Evolutionary conservation across 2,797 vertebrate species (phyloP).

Genomic region (Phoebastria nigripes): DNA sequence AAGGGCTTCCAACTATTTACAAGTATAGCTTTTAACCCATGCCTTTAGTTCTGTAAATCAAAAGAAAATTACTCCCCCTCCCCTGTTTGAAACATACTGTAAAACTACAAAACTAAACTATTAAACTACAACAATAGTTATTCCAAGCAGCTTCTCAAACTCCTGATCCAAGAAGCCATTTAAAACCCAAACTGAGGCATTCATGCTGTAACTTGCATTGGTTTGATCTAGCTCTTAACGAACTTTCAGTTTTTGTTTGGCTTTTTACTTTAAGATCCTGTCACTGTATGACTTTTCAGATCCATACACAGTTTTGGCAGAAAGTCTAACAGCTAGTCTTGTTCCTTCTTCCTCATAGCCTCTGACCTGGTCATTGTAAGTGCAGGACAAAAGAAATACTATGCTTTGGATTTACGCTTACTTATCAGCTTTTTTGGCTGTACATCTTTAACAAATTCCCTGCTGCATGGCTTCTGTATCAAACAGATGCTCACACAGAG

Average conservation of each 20-base stretch:
- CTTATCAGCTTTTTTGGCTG: neutral
- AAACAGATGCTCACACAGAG: neutral
- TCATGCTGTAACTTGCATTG: neutral
- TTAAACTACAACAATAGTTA: neutral
- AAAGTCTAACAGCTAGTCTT: neutral
- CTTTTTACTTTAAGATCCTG: neutral
- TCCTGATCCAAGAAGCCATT: neutral
- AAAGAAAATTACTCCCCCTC: neutral
- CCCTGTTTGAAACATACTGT: neutral
- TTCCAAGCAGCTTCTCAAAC: neutral
- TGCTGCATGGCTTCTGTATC: neutral
- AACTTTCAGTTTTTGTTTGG: neutral
- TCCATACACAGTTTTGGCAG: neutral
- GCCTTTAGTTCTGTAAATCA: neutral
- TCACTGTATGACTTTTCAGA: neutral
- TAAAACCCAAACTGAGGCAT: neutral
- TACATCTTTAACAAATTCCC: neutral
- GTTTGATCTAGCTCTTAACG: neutral
- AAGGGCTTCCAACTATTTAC: neutral
- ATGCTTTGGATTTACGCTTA: neutral
- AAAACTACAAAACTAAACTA: neutral
- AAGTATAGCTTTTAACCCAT: neutral
- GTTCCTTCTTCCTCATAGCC: neutral
- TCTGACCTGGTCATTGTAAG: neutral
- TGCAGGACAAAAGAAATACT: neutral